Percentiles rank a stretch among this genome's conserved stretches.
phyloP scores from a whole-genome alignment of 2,888 invertebrate genomes.

The Drosophila anceps region DNA sequence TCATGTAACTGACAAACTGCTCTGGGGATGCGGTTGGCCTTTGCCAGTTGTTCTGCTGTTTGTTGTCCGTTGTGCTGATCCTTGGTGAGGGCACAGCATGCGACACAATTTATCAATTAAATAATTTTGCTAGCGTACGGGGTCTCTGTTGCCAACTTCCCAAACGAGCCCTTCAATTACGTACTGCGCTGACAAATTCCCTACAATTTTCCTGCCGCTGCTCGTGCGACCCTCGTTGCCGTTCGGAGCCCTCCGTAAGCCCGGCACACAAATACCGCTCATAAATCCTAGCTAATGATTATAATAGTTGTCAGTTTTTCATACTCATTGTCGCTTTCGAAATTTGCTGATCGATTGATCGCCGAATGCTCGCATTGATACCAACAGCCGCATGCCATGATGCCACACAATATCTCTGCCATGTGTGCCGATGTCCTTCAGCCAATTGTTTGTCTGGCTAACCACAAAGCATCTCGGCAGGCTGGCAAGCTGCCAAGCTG shows the following conservation, averaged over 20 bases:
- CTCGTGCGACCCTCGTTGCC: constrained; percentile 34
- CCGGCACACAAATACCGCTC: constrained; percentile 44
- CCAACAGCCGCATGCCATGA: constrained; percentile 41
- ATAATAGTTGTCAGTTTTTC: constrained; percentile 75
- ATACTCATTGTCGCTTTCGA: constrained; percentile 47
- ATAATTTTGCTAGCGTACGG: constrained; percentile 29
- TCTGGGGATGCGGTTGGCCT: constrained; percentile 41
- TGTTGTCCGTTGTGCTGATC: constrained; percentile 21
- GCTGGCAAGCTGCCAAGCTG: constrained; percentile 12
- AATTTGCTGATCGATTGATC: constrained; percentile 64
- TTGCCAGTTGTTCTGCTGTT: constrained; percentile 23
- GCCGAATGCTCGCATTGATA: constrained; percentile 11
- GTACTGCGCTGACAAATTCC: constrained; percentile 36
- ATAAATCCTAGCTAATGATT: constrained; percentile 70
- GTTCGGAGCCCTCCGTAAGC: constrained; percentile 21
- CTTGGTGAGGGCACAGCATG: constrained; percentile 70
- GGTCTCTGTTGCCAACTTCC: constrained; percentile 3
- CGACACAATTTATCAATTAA: constrained; percentile 77
- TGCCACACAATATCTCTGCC: constrained; percentile 40
- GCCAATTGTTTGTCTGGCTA: constrained; percentile 57
- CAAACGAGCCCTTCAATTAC: constrained; percentile 16
- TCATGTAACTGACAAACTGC: constrained; percentile 65
- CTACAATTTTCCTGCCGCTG: constrained; percentile 10
- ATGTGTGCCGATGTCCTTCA: constrained; percentile 52
- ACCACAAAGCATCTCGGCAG: constrained; percentile 50